Conservation (phyloP, 35 echinoderm and acorn worm species). For the Amphiura filiformis region DNA sequence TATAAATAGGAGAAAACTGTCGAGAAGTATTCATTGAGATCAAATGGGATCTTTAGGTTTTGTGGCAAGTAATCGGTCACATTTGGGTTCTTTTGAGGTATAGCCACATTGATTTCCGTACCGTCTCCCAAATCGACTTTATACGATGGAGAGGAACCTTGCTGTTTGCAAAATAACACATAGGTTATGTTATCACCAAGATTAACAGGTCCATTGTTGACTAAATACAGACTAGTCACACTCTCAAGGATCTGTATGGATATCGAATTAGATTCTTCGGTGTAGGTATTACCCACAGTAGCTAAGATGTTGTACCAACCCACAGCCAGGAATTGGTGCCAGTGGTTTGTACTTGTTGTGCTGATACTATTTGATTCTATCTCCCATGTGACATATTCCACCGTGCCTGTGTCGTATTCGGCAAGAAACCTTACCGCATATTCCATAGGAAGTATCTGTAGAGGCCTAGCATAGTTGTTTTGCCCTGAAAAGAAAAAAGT, state of each 20-base stretch:
- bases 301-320: slow-evolving; percentile 9
- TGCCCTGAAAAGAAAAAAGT: background rate
- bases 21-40: slow-evolving; percentile 49
- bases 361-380: background rate
- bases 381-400: slow-evolving; percentile 40
- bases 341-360: slow-evolving; percentile 31
- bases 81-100: slow-evolving; percentile 2
- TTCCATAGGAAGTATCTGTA: background rate
- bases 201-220: slow-evolving; percentile 74
- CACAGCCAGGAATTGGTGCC: slow-evolving; percentile 12
- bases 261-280: background rate
- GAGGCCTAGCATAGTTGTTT: background rate
- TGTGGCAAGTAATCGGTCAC: slow-evolving; percentile 34
- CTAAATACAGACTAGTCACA: slow-evolving; percentile 60
- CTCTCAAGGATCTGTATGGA: slow-evolving; percentile 27
- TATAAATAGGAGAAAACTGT: slow-evolving; percentile 46
- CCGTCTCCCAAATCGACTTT: slow-evolving; percentile 70
- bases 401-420: slow-evolving; percentile 7
- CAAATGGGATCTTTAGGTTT: slow-evolving; percentile 59
- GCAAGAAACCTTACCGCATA: background rate
- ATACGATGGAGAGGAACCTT: slow-evolving; percentile 51
- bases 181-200: slow-evolving; percentile 45
- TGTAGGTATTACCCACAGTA: slow-evolving; percentile 25
- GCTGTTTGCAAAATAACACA: slow-evolving; percentile 52
- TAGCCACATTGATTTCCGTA: background rate